Percentiles rank a stretch among this genome's conserved stretches.
phyloP scores from a whole-genome alignment of 2,113 vertebrate genomes.

The Danio rerio region DNA sequence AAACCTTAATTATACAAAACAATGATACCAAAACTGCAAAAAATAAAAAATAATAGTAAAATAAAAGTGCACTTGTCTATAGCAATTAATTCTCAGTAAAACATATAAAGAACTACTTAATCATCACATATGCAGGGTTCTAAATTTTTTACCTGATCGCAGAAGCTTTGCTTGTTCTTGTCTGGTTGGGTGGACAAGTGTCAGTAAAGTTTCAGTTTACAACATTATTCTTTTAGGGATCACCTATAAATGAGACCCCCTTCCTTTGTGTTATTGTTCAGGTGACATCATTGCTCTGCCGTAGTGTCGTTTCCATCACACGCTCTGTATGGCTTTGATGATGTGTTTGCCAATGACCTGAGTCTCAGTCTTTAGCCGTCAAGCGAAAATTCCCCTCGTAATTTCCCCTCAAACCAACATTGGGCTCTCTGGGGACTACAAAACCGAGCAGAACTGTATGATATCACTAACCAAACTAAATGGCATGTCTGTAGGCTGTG shows the following conservation, averaged over 20 bases:
- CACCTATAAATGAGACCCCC: constrained; percentile 3
- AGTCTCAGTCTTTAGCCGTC: not conserved
- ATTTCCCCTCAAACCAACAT: not conserved
- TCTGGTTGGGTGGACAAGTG: not conserved
- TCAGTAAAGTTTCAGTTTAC: constrained; percentile 30
- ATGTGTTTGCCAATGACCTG: constrained; percentile 1
- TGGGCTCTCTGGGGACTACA: not conserved
- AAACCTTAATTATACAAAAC: no score
- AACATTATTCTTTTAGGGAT: not conserved
- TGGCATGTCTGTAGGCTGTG: constrained; percentile 7
- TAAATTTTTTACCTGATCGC: not conserved
- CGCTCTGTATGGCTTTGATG: not conserved
- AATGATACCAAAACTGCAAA: no score
- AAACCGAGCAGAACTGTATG: constrained; percentile 6
- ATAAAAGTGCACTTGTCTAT: not conserved
- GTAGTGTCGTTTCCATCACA: constrained; percentile 13
- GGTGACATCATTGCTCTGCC: constrained; percentile 16
- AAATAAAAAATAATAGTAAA: no score
- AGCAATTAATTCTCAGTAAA: not conserved
- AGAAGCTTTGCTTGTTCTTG: constrained; percentile 12
- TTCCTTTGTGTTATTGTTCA: constrained; percentile 10
- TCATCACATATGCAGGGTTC: not conserved
- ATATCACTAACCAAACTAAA: constrained; percentile 18
- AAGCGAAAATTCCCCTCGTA: constrained; percentile 19
- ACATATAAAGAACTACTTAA: not conserved